phyloP scores from a whole-genome alignment of 2,797 vertebrate genomes.

The Enteromius radiatus region DNA sequence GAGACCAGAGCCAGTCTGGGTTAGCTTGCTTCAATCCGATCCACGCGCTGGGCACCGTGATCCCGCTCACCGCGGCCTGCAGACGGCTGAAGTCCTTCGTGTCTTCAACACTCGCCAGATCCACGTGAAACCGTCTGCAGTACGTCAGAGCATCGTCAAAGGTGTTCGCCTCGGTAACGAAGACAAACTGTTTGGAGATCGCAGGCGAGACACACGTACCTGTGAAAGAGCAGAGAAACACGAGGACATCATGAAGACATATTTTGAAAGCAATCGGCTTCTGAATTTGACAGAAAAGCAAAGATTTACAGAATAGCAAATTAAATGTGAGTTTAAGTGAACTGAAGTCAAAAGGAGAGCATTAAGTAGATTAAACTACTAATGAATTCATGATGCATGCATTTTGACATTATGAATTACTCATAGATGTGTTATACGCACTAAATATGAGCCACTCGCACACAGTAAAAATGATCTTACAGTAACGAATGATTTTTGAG shows the following conservation, averaged over 20 bases:
- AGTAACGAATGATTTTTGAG: too few relatives aligned
- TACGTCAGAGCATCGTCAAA: background rate
- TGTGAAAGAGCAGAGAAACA: background rate
- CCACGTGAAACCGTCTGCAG: background rate
- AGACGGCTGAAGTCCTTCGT: background rate
- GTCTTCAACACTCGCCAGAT: background rate
- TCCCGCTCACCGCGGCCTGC: background rate
- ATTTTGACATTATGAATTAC: background rate
- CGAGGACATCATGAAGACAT: background rate
- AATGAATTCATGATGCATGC: background rate
- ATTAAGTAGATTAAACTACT: background rate
- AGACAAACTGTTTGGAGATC: background rate
- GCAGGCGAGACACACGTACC: background rate
- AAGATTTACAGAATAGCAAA: background rate
- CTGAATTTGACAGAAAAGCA: background rate
- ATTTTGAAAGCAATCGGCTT: background rate
- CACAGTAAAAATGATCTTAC: background rate
- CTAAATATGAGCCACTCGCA: background rate
- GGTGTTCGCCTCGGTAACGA: background rate
- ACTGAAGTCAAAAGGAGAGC: background rate
- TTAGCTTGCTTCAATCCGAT: background rate
- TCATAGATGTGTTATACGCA: background rate
- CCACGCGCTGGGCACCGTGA: background rate
- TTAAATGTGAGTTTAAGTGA: too few relatives aligned
- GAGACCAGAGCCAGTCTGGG: background rate